Evolutionary conservation across 2,113 vertebrate genomes (phyloP).

Genomic region (Myiopsitta monachus): DNA sequence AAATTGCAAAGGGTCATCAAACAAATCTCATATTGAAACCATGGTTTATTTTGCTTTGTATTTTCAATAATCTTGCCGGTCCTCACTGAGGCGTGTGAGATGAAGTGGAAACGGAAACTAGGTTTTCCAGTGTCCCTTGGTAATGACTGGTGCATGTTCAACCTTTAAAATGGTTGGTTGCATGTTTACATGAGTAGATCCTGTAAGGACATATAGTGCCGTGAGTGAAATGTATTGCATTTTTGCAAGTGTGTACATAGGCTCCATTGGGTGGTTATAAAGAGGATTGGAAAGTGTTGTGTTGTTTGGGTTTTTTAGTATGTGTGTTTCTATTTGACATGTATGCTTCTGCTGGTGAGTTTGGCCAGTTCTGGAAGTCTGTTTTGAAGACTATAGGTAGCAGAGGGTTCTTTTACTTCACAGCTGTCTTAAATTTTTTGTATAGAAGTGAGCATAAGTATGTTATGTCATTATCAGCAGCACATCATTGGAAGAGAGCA

Average conservation of each 20-base stretch:
- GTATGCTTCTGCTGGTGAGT: background rate
- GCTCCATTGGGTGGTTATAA: background rate
- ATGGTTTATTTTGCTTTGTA: background rate
- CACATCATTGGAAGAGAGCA: background rate
- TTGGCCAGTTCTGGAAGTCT: background rate
- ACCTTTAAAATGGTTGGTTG: background rate
- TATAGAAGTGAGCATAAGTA: background rate
- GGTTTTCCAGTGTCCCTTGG: background rate
- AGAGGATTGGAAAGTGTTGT: background rate
- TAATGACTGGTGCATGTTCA: background rate
- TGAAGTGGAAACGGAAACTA: background rate
- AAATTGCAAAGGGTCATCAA: background rate
- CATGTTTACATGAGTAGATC: background rate
- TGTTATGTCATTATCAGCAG: background rate
- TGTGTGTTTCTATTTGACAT: background rate
- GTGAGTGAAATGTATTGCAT: rapidly evolving
- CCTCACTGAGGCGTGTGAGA: rapidly evolving
- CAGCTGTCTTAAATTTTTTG: background rate
- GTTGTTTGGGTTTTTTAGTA: background rate
- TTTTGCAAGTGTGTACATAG: background rate
- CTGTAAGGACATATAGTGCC: background rate
- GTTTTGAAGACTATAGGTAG: background rate
- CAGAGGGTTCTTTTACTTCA: background rate
- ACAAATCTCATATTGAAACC: background rate
- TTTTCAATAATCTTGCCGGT: background rate